Base-by-base conservation (phyloP, 2,113 vertebrate species). In the Aplodontia rufa region DNA sequence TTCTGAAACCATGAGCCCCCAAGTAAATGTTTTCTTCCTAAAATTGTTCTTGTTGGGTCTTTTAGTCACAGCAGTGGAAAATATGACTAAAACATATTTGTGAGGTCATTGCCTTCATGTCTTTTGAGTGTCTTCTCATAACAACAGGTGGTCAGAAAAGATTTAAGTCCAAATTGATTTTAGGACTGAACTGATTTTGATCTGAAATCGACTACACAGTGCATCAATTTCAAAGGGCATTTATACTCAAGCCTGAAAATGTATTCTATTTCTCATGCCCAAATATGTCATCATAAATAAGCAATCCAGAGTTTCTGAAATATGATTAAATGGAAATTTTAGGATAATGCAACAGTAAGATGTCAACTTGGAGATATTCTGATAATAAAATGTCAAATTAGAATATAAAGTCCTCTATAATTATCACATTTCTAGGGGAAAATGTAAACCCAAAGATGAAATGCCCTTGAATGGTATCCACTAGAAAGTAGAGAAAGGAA, bases 241-340 rank as follows among this genome's bases (percentile, higher is more conserved):
- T 86, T 45, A 72, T 78, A 82, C 14, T 35, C 53, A 47, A 82
- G 42, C 4, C 5, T 85, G 12, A 92, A 92, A 81, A 64, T 37
- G 11, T 32, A 55, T 88, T 37, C 58, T 72, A 79, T 40, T 76
- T 92, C 26, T 71, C 19, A 58, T 68, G 4, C 40, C 51, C 30
- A 96, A 72, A 24, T 55, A 78, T 69, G 10, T 51, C 83, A 11
- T 91, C 64, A 89, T 71, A 88, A 84, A 93, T 37, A 93, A 42
- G 40, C 28, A 80, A 6, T 66, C 3, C 16, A 60, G 20, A 66
- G 49, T 64, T 42, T 88, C 84, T 87, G 9, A 37, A 45, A 37
- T 60, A 58, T 83, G 35, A 78, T 87, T 42, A 42, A 72, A 90
- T 83, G 24, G 83, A 71, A 93, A 72, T 3, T 20, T 30, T 49